These are phyloP conservation scores for Lamprologus callipterus DNA, from an alignment of 2,113 vertebrate genomes.

Conservation along the genomic window DNA sequence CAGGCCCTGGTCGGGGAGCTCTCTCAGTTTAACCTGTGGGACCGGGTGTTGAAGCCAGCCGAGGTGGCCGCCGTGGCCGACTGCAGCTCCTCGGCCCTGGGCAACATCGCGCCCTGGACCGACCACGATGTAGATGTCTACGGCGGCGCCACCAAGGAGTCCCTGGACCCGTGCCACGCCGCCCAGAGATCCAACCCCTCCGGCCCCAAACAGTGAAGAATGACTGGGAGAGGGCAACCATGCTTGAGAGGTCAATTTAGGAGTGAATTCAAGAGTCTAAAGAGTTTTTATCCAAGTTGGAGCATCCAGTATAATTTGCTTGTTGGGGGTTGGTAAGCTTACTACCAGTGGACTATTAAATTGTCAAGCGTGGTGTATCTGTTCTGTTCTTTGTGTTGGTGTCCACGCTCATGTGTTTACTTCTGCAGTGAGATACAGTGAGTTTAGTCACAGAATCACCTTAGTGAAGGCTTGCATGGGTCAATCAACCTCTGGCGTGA, in stretches of 20 bases:
- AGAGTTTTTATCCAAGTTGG: neutral
- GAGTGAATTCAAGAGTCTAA: neutral
- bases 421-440: conserved; percentile 28
- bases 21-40: conserved; percentile 91
- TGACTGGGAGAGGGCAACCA: neutral
- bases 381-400: conserved; percentile 48
- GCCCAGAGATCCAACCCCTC: conserved; percentile 56
- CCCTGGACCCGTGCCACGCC: conserved; percentile 78
- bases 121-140: conserved; percentile 85
- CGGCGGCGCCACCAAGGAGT: conserved; percentile 81
- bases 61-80: conserved; percentile 85
- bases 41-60: conserved; percentile 78
- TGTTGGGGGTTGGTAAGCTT: neutral
- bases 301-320: conserved; percentile 3
- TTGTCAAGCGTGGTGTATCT: conserved; percentile 9
- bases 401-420: conserved; percentile 40
- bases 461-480: conserved; percentile 6
- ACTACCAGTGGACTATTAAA: neutral
- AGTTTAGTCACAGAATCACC: conserved; percentile 32
- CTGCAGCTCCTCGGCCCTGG: conserved; percentile 78
- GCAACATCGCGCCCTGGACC: conserved; percentile 90
- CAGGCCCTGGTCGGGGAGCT: conserved; percentile 93
- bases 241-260: neutral
- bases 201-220: conserved; percentile 73
- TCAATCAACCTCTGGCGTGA: neutral